These are phyloP conservation scores for Myotis yumanensis DNA, from an alignment of 2,113 vertebrate genomes.

Conservation along the genomic window DNA sequence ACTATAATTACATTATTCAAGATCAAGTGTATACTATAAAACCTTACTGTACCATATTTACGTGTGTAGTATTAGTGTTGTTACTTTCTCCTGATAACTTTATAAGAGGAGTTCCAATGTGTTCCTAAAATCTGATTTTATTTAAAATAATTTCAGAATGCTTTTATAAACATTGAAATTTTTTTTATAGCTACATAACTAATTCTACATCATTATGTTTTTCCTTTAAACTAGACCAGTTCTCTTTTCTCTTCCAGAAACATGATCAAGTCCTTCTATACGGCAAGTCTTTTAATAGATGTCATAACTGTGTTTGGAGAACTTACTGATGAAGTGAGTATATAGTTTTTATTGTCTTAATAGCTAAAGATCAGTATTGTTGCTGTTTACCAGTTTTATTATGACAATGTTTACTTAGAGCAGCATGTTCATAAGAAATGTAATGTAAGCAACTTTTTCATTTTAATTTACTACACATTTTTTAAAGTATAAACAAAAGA, in stretches of 20 bases:
- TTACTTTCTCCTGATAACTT: not conserved
- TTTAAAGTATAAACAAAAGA: constrained; percentile 21
- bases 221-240: constrained; percentile 46
- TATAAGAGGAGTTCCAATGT: not conserved
- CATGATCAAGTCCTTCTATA: constrained; percentile 99
- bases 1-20: not conserved
- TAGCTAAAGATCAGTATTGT: not conserved
- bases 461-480: constrained; percentile 4
- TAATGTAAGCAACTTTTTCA: not conserved
- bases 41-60: not conserved
- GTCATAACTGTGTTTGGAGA: constrained; percentile 97
- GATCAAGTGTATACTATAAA: not conserved
- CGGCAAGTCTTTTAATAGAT: constrained; percentile 95
- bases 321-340: constrained; percentile 94
- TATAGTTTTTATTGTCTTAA: constrained; percentile 37
- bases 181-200: not conserved
- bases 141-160: constrained; percentile 42
- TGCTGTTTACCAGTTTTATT: not conserved
- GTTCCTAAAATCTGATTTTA: constrained; percentile 31
- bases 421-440: not conserved
- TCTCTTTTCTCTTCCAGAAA: constrained; percentile 88
- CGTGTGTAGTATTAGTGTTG: not conserved
- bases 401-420: not conserved
- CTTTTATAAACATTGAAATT: not conserved
- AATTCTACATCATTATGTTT: not conserved